Percentiles rank a stretch among this genome's conserved stretches.
Conservation (phyloP, 1,140 invertebrate species). For the Atopsyche davidsoni region DNA sequence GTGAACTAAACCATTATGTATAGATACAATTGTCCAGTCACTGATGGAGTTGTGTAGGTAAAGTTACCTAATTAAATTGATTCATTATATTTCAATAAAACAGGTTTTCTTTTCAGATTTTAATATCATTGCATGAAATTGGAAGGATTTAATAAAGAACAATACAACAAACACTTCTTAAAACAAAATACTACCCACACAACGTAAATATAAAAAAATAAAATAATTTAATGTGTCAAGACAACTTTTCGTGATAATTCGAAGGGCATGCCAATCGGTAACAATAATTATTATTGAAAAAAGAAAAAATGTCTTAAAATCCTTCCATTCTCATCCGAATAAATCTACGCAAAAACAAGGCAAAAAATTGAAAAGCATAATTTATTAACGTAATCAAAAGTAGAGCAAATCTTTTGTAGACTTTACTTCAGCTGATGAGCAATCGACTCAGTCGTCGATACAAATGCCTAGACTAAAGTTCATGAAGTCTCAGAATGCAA, state of each 20-base stretch:
- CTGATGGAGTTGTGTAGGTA: too few species aligned
- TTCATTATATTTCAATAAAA: too few species aligned
- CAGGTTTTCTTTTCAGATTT: too few species aligned
- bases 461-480: slow-evolving; percentile 27
- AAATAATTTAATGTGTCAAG: neutral
- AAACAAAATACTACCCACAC: neutral
- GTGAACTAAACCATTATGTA: too few species aligned
- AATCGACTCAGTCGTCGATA: slow-evolving; percentile 15
- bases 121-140: slow-evolving; percentile 2
- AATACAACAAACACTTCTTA: neutral
- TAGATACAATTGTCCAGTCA: too few species aligned
- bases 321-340: slow-evolving; percentile 20
- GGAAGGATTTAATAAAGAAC: neutral
- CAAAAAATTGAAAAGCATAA: slow-evolving; percentile 28
- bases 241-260: neutral
- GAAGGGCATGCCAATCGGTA: neutral
- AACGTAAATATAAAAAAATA: neutral
- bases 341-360: slow-evolving; percentile 30
- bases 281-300: neutral
- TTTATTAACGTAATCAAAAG: slow-evolving; percentile 23
- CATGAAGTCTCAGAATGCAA: slow-evolving; percentile 26
- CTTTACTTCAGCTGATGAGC: slow-evolving; percentile 26
- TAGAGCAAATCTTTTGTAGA: slow-evolving; percentile 20
- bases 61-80: too few species aligned
- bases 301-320: neutral